These are phyloP conservation scores for Melinopterus prodromus DNA, from an alignment of 2,888 invertebrate species.

Conservation along the genomic window DNA sequence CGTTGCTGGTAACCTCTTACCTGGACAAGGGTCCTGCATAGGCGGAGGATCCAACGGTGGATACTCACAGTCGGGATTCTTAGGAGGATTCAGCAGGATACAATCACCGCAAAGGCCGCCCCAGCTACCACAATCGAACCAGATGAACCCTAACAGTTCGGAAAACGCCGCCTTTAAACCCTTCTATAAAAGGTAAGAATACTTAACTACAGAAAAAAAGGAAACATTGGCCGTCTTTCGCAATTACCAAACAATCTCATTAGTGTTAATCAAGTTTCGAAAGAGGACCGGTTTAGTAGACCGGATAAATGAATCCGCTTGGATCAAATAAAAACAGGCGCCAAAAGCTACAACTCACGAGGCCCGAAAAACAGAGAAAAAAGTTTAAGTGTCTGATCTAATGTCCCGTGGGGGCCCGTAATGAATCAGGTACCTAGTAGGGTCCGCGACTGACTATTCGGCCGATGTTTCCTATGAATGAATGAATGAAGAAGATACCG, in stretches of 20 bases:
- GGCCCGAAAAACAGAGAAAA: conserved; percentile 14
- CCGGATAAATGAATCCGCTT: conserved; percentile 7
- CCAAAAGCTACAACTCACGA: conserved; percentile 25
- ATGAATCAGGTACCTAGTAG: conserved; percentile 13
- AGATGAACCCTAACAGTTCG: conserved; percentile 41
- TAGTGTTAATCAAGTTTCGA: background rate
- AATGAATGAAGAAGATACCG: conserved; percentile 14
- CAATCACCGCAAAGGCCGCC: conserved; percentile 58
- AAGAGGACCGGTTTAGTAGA: background rate
- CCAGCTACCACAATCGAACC: conserved; percentile 60
- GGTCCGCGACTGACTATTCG: background rate
- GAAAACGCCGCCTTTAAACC: conserved; percentile 81
- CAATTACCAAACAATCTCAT: background rate
- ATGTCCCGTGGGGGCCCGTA: conserved; percentile 11
- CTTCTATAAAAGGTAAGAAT: conserved; percentile 85
- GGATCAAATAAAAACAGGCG: conserved; percentile 18
- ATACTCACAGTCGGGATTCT: conserved; percentile 64
- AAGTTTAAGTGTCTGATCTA: too few relatives aligned
- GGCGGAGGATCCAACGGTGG: conserved; percentile 63
- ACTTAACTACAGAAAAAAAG: background rate
- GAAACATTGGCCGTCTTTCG: background rate
- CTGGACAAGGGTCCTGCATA: conserved; percentile 61
- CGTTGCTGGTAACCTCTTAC: conserved; percentile 76
- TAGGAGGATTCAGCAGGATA: conserved; percentile 58
- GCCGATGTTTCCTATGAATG: conserved; percentile 13